phyloP scores from a whole-genome alignment of 1,140 invertebrate species.

The Drosophila sturtevanti region DNA sequence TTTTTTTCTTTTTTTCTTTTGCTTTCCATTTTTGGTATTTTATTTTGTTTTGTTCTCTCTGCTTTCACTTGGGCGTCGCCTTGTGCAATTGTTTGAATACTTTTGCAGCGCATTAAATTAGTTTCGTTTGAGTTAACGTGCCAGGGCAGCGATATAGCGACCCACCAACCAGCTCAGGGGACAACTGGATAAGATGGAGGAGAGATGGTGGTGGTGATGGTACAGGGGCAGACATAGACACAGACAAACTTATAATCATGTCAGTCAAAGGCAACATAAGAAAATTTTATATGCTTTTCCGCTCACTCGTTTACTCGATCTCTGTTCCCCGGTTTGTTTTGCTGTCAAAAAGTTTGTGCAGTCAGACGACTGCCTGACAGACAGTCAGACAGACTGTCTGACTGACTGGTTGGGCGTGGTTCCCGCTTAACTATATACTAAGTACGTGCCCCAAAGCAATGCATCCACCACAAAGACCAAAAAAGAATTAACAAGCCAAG shows the following conservation, averaged over 20 bases:
- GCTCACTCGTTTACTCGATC: not conserved
- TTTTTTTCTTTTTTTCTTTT: not conserved
- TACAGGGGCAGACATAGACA: constrained; percentile 19
- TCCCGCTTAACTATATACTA: not conserved
- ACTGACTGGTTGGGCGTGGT: constrained; percentile 6
- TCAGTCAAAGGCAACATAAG: constrained; percentile 76
- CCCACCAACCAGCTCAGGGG: not conserved
- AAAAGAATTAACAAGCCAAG: constrained; percentile 44
- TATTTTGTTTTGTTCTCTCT: constrained; percentile 27
- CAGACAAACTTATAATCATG: constrained; percentile 80
- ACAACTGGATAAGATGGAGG: too few species aligned
- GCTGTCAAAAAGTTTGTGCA: constrained; percentile 48
- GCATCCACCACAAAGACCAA: constrained; percentile 14
- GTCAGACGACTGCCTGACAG: constrained; percentile 17
- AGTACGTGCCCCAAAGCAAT: constrained; percentile 21
- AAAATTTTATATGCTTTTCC: constrained; percentile 40
- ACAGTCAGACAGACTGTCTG: not conserved
- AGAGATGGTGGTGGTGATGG: not conserved
- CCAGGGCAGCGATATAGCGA: constrained; percentile 38
- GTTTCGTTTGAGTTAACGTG: constrained; percentile 82
- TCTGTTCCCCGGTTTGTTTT: not conserved
- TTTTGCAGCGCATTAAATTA: constrained; percentile 82
- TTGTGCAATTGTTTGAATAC: constrained; percentile 81
- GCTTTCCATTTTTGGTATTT: constrained; percentile 24
- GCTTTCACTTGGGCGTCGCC: constrained; percentile 79